Evolutionary conservation across 2,797 vertebrate genomes (phyloP).

Genomic region (Hapalemur alaotrensis): DNA sequence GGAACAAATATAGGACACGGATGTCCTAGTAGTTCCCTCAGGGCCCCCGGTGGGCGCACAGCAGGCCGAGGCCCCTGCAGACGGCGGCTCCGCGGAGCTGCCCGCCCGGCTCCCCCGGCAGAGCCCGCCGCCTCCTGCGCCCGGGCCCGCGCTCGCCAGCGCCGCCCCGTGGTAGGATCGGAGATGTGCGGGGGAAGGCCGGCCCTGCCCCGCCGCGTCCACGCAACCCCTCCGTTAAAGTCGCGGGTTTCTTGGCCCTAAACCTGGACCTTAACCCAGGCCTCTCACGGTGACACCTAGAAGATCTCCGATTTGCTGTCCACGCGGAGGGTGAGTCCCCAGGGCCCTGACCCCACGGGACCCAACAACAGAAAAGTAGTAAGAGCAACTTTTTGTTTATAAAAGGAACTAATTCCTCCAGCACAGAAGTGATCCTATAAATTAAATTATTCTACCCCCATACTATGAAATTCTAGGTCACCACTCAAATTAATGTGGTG

Average conservation of each 20-base stretch:
- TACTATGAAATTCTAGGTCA: neutral
- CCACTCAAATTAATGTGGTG: neutral
- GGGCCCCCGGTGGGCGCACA: neutral
- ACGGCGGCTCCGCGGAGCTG: too few species aligned
- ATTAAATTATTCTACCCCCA: neutral
- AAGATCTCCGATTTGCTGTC: neutral
- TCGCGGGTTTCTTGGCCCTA: neutral
- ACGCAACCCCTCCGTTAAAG: fast-evolving
- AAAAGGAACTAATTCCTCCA: neutral
- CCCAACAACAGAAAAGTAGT: neutral
- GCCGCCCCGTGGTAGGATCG: slow-evolving; percentile 52
- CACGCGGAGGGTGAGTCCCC: neutral
- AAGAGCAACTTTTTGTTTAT: neutral
- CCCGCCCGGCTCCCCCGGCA: fast-evolving
- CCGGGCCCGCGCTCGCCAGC: slow-evolving; percentile 35
- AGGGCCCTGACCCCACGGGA: neutral
- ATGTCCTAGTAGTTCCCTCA: neutral
- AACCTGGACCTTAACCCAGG: neutral
- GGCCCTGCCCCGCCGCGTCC: neutral
- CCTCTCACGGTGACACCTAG: neutral
- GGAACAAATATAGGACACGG: neutral
- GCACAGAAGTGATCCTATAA: neutral
- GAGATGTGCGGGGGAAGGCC: neutral
- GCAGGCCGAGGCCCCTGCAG: neutral
- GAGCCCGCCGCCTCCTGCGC: too few species aligned